Evolutionary conservation across 1,140 invertebrate genomes (phyloP), one percentile per base, ranked within the genome.

Genomic region (Magallana angulata): DNA sequence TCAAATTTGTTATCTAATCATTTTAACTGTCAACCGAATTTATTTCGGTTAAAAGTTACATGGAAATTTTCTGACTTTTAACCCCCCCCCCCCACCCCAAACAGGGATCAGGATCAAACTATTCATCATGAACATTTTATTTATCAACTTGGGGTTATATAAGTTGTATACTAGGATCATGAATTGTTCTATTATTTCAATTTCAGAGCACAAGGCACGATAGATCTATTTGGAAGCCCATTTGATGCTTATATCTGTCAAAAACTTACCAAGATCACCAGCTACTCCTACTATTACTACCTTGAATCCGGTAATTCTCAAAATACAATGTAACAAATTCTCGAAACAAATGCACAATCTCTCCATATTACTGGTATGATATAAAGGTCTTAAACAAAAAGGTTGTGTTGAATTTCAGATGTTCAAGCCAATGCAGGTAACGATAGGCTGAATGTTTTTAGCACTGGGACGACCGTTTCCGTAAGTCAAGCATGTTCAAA

Each of bases 191-290:
- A 36, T 36, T 14, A 36, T 12, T 24, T 24, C 8, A 24, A 82
- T 82, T 82, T 7, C 48, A 82, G 81, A 24, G 14, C 81, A 16
- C 9, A 57, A 36, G 57, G 16, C 57, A 18, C 81, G 0, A 57
- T 82, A 57, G 81, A 82, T 82, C 18, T 84, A 16, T 84, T 84
- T 58, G 59, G 82, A 9, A 14, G 4, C 12, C 16, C 18, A 18
- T 62, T 58, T 16, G 57, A 84, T 62, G 82, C 82, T 62, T 84
- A 84, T 24, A 6, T 84, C 9, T 84, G 82, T 84, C 56, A 58
- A 58, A 7, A 57, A 11, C 11, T 84, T 48, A 84, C 82, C 0
- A 60, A 60, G 56, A 48, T 84, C 11, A 84, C 82, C 16, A 59
- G 24, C 30, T 14, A 60, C 60, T 84, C 82, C 11, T 84, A 84